Percentiles rank a stretch among this genome's conserved stretches.
Conservation (phyloP, 2,888 invertebrate genomes). For the Perithous albicinctus region DNA sequence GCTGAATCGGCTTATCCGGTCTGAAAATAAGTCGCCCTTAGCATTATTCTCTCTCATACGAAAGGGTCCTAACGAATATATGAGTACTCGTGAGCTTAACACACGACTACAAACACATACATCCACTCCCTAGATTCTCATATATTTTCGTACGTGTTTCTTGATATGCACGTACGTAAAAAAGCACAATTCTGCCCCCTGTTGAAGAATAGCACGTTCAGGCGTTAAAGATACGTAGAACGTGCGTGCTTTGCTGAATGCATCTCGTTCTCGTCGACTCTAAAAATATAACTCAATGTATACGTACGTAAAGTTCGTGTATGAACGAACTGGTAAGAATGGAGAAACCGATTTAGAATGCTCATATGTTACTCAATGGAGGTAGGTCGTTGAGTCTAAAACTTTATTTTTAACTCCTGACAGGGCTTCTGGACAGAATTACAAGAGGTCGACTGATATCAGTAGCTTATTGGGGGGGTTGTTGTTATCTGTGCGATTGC, state of each 20-base stretch:
- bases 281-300: slow-evolving; percentile 40
- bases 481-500: too few relatives aligned
- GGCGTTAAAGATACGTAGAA: slow-evolving; percentile 46
- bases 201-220: slow-evolving; percentile 37
- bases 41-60: background rate
- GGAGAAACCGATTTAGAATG: slow-evolving; percentile 71
- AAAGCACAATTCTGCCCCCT: slow-evolving; percentile 23
- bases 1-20: slow-evolving; percentile 24
- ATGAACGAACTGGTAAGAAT: slow-evolving; percentile 53
- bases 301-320: background rate
- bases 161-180: slow-evolving; percentile 5
- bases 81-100: slow-evolving; percentile 12
- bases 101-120: background rate
- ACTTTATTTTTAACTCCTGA: slow-evolving; percentile 8
- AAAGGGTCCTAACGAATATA: slow-evolving; percentile 17
- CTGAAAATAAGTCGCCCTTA: slow-evolving; percentile 26
- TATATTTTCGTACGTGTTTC: slow-evolving; percentile 30
- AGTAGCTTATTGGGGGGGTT: background rate
- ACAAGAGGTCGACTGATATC: too few relatives aligned
- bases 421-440: background rate
- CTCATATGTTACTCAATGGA: slow-evolving; percentile 71
- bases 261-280: slow-evolving; percentile 42
- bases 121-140: background rate
- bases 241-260: slow-evolving; percentile 47
- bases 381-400: background rate